Evolutionary conservation across 35 echinoderm and acorn worm genomes (phyloP), one percentile per base, ranked within the genome.

Genomic region (Heliocidaris tuberculata): DNA sequence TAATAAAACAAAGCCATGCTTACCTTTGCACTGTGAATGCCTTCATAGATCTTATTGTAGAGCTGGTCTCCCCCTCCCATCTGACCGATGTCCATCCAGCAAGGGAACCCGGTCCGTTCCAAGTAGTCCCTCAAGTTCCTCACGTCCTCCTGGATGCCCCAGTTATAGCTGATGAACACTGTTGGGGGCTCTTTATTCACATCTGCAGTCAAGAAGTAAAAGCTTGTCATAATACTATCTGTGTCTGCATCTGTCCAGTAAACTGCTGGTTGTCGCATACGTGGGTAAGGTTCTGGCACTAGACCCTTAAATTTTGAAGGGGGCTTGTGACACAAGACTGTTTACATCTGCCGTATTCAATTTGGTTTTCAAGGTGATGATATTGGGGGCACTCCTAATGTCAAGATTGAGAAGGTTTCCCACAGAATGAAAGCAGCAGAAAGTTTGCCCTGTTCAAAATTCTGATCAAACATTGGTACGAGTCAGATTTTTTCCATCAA

Each of bases 11-110:
- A 42, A 42, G 35, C 35, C 35, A 42, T 42, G 35, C 35, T 88
- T 93, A 96, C 97, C 95, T 97, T 97, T 21, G 95, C 94, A 88
- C 88, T 97, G 31, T 94, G 88, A 59, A 97, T 96, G 85, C 95
- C 97, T 24, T 95, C 95, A 90, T 97, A 96, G 70, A 97, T 97
- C 95, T 96, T 97, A 71, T 88, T 85, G 50, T 97, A 96, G 60
- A 97, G 91, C 24, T 88, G 88, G 92, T 97, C 97, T 21, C 97
- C 97, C 27, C 97, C 97, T 13, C 97, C 97, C 97, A 97, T 97
- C 90, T 97, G 97, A 71, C 97, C 97, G 31, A 97, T 97, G 90
- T 97, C 97, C 97, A 97, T 97, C 97, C 97, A 97, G 94, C 97
- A 97, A 6, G 92, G 94, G 49, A 95, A 97, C 27, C 96, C 97